Evolutionary conservation across 1,140 invertebrate species (phyloP).

Genomic region (Musca vetustissima): DNA sequence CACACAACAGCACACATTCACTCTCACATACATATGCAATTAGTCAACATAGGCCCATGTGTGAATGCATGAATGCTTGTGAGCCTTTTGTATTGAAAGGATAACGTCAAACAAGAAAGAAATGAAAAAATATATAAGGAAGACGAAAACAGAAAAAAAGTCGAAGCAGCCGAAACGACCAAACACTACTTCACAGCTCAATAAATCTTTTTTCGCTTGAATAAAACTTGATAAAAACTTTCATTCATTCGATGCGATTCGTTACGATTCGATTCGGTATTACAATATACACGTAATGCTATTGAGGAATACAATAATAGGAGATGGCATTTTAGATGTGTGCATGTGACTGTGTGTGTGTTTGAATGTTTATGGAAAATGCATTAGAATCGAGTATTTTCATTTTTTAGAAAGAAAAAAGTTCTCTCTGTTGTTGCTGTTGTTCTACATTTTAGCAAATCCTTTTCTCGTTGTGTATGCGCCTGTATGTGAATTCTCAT

Average conservation of each 20-base stretch:
- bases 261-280: neutral
- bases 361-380: neutral
- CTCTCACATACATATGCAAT: no score
- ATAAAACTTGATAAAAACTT: slow-evolving; percentile 15
- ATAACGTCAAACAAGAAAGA: neutral
- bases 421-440: no score
- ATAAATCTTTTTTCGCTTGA: slow-evolving; percentile 21
- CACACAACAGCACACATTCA: no score
- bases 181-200: neutral
- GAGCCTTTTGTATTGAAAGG: no score
- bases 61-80: no score
- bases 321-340: neutral
- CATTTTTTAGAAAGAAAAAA: neutral
- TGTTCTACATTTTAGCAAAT: no score
- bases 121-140: no score
- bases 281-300: neutral
- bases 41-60: no score
- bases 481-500: no score
- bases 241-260: no score
- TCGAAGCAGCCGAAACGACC: neutral
- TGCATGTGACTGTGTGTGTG: neutral
- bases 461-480: no score
- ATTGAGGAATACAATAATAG: neutral
- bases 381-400: neutral
- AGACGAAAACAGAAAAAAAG: neutral